These are phyloP conservation scores for Drosophila kikkawai DNA, from an alignment of 1,140 invertebrate species.

Conservation along the genomic window DNA sequence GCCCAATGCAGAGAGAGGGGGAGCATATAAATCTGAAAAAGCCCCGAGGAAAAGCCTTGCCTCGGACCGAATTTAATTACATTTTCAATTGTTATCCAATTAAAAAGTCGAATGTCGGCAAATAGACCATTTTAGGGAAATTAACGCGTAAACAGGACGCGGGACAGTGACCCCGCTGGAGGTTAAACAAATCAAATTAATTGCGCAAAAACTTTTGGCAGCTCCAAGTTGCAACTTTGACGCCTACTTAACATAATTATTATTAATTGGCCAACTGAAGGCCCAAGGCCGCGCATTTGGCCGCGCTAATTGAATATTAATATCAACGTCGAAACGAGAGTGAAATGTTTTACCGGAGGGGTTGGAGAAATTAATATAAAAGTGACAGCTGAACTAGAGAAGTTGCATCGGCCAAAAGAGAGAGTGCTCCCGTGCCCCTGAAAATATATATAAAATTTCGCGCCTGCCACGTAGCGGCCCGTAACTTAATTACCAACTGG, in stretches of 20 bases:
- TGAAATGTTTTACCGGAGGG: conserved; percentile 40
- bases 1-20: neutral
- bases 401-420: conserved; percentile 10
- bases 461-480: conserved; percentile 50
- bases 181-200: conserved; percentile 60
- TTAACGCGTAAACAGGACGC: conserved; percentile 40
- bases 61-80: conserved; percentile 24
- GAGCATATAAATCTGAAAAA: neutral
- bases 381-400: conserved; percentile 56
- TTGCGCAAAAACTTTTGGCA: conserved; percentile 40
- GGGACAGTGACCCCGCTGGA: conserved; percentile 8
- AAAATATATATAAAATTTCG: conserved; percentile 36
- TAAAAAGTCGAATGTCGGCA: conserved; percentile 61
- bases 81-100: conserved; percentile 60
- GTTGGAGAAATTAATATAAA: conserved; percentile 59
- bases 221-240: conserved; percentile 42
- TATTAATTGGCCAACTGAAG: conserved; percentile 62
- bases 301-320: conserved; percentile 77
- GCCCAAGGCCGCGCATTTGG: conserved; percentile 44
- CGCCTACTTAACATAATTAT: conserved; percentile 75
- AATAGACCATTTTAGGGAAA: conserved; percentile 59
- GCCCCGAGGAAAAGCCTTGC: conserved; percentile 1
- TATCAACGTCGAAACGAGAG: conserved; percentile 71
- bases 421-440: neutral
- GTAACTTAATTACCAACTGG: conserved; percentile 72